These are phyloP conservation scores for Pteruthius melanotis DNA, from an alignment of 2,113 vertebrate genomes.

Conservation along the genomic window DNA sequence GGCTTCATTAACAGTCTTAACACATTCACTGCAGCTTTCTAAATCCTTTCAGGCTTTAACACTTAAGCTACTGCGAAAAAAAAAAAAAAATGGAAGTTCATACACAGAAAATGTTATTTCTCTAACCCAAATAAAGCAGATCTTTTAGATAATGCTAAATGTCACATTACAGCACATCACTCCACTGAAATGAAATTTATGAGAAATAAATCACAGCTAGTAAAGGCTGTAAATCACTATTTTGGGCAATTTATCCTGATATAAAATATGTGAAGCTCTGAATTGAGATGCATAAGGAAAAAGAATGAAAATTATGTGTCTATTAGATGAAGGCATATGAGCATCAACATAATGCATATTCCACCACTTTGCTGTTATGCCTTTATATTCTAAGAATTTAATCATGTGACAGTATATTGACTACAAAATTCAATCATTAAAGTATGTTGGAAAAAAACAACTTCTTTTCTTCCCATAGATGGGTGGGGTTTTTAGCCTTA, in stretches of 20 bases:
- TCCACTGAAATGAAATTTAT: background rate
- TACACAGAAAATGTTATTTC: background rate
- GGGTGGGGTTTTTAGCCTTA: fast-evolving
- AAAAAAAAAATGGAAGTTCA: background rate
- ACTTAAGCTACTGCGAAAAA: slow-evolving; percentile 59
- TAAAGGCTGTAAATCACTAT: background rate
- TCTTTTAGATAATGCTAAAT: background rate
- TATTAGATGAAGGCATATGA: background rate
- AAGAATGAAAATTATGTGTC: background rate
- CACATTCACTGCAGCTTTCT: slow-evolving; percentile 75
- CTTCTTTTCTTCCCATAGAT: fast-evolving
- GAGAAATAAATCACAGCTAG: background rate
- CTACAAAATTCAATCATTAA: background rate
- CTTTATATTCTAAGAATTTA: background rate
- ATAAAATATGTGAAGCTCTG: background rate
- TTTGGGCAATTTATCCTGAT: background rate
- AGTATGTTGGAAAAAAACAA: fast-evolving
- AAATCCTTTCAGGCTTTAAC: slow-evolving; percentile 77
- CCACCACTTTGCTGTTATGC: background rate
- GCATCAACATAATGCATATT: background rate
- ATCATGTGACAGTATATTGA: background rate
- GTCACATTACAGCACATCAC: background rate
- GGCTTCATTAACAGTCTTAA: slow-evolving; percentile 84
- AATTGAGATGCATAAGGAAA: background rate
- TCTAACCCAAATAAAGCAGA: slow-evolving; percentile 3